Percentiles rank a stretch among this genome's conserved stretches.
Conservation (phyloP, 2,888 invertebrate species). For the Drosophila lutescens region DNA sequence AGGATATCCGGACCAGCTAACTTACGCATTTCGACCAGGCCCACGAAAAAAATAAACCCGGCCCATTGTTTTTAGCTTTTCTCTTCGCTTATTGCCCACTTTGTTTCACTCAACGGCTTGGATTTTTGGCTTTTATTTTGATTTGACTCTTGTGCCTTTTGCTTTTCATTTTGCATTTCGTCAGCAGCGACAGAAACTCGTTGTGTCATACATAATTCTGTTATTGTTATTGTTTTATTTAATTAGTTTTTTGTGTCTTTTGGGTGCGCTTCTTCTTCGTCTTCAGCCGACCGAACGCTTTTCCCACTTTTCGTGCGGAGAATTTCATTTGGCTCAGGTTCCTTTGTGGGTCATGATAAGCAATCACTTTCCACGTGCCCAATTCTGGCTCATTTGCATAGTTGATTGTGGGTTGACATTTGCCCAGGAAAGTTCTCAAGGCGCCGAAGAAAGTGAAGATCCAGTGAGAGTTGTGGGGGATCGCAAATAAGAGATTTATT, state of each 20-base stretch:
- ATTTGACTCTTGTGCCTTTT: slow-evolving; percentile 31
- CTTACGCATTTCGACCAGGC: slow-evolving; percentile 13
- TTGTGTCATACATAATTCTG: slow-evolving; percentile 70
- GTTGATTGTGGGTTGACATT: slow-evolving; percentile 57
- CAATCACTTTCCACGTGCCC: slow-evolving; percentile 71
- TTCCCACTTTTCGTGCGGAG: slow-evolving; percentile 28
- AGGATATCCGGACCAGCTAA: slow-evolving; percentile 61
- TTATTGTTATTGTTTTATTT: slow-evolving; percentile 47
- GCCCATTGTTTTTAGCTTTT: slow-evolving; percentile 39
- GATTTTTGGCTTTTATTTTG: slow-evolving; percentile 58
- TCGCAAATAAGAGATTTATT: not conserved
- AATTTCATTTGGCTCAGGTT: slow-evolving; percentile 30
- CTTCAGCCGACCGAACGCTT: slow-evolving; percentile 24
- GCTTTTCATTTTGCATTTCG: slow-evolving; percentile 69
- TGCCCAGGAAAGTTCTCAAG: slow-evolving; percentile 36
- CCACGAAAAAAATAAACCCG: not conserved
- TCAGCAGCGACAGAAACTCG: slow-evolving; percentile 46
- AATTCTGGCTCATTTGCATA: slow-evolving; percentile 68
- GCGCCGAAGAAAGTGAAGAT: slow-evolving; percentile 55
- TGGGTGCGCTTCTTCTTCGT: slow-evolving; percentile 14
- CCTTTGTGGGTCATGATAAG: slow-evolving; percentile 53
- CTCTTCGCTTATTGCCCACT: slow-evolving; percentile 49
- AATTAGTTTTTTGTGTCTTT: slow-evolving; percentile 49
- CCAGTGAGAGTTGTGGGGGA: slow-evolving; percentile 19
- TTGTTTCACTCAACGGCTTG: slow-evolving; percentile 46